These are phyloP conservation scores for Holothuria leucospilota DNA, from an alignment of 53 echinoderm and acorn worm genomes.

Conservation along the genomic window DNA sequence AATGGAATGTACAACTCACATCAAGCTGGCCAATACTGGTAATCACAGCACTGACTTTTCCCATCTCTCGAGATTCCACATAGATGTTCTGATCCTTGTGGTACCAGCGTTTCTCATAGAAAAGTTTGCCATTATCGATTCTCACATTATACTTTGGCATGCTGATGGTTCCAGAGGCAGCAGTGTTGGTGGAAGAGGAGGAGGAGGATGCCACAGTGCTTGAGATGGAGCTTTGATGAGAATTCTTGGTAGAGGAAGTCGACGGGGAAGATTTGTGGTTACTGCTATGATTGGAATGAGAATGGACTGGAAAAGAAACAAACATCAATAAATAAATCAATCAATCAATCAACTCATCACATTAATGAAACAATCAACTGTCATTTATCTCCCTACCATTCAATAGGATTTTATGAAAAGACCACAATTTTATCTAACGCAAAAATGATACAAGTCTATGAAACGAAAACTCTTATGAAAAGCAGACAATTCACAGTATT, in stretches of 20 bases:
- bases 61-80: constrained; percentile 90
- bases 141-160: constrained; percentile 89
- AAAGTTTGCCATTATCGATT: constrained; percentile 91
- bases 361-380: too few relatives aligned
- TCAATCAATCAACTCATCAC: too few relatives aligned
- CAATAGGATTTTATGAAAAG: too few relatives aligned
- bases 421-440: too few relatives aligned
- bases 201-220: constrained; percentile 54
- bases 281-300: constrained; percentile 35
- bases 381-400: too few relatives aligned
- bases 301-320: constrained; percentile 24
- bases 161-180: constrained; percentile 53
- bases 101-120: constrained; percentile 98
- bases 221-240: constrained; percentile 29
- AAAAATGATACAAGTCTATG: too few relatives aligned
- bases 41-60: constrained; percentile 91
- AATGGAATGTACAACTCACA: constrained; percentile 54
- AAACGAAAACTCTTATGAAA: too few relatives aligned
- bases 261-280: constrained; percentile 51
- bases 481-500: too few relatives aligned
- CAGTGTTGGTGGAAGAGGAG: constrained; percentile 43
- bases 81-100: constrained; percentile 95
- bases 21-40: constrained; percentile 87
- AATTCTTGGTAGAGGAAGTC: constrained; percentile 11
- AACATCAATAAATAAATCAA: not conserved